A percentile compares a stretch with the other conserved stretches of the same genome.
Evolutionary conservation across 2,888 invertebrate species (phyloP).

Genomic region (Bellardia bayeri): DNA sequence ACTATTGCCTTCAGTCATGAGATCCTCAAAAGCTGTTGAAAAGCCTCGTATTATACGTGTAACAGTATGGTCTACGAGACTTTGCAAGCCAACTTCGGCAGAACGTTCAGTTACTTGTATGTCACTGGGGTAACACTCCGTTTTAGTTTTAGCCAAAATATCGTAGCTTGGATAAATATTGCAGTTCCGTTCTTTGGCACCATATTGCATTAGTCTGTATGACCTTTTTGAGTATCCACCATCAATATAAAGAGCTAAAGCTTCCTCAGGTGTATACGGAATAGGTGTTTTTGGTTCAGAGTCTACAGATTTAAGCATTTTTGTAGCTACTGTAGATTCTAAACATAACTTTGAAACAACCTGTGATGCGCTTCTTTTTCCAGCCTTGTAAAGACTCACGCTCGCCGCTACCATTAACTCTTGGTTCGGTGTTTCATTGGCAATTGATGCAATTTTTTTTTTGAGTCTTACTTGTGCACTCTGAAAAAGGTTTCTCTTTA

Average conservation of each 20-base stretch:
- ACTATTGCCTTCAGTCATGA: too few species aligned
- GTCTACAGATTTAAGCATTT: slow-evolving; percentile 9
- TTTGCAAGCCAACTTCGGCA: not conserved
- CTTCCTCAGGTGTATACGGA: too few species aligned
- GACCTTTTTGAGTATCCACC: not conserved
- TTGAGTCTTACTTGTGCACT: slow-evolving; percentile 4
- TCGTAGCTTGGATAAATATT: too few species aligned
- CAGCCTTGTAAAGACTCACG: slow-evolving; percentile 40
- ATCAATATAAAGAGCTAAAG: too few species aligned
- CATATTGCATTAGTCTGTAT: too few species aligned
- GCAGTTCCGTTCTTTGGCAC: too few species aligned
- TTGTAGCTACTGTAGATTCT: not conserved
- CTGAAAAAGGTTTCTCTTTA: too few species aligned
- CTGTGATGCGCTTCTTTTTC: slow-evolving; percentile 6
- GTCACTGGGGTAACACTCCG: too few species aligned
- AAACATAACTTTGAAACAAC: slow-evolving; percentile 32
- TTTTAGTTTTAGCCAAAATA: too few species aligned
- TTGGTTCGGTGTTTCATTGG: slow-evolving; percentile 17
- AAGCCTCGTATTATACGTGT: slow-evolving; percentile 21
- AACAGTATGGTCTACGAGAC: slow-evolving; percentile 39
- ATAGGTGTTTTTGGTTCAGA: too few species aligned
- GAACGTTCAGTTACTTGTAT: too few species aligned
- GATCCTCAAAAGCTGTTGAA: slow-evolving; percentile 10
- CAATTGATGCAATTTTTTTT: slow-evolving; percentile 20
- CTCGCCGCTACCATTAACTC: slow-evolving; percentile 41